These are phyloP conservation scores for Vanessa cardui DNA, from an alignment of 2,888 invertebrate species.

Conservation along the genomic window DNA sequence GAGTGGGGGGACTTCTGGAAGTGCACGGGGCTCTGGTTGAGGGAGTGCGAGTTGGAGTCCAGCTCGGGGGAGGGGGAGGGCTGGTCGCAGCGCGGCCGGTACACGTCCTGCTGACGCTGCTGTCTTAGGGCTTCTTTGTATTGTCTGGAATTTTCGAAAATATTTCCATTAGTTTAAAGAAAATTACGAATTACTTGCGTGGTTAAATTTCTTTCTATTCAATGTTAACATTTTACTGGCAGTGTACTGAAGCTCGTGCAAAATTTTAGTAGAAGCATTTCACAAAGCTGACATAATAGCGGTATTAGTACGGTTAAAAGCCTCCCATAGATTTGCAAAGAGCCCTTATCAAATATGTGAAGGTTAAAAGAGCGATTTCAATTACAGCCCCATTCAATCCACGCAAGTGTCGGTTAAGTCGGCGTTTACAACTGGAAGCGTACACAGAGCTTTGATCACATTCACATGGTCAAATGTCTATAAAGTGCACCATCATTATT, in stretches of 20 bases:
- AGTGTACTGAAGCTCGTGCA: conserved; percentile 15
- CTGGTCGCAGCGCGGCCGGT: conserved; percentile 85
- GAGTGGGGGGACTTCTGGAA: conserved; percentile 74
- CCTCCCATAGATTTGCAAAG: conserved; percentile 2
- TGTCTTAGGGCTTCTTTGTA: conserved; percentile 95
- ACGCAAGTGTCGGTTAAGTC: neutral
- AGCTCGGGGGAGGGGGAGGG: conserved; percentile 82
- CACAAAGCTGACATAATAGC: conserved; percentile 17
- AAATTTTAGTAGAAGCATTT: conserved; percentile 18
- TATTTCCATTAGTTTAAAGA: neutral
- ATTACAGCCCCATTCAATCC: conserved; percentile 14
- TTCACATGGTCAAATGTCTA: conserved; percentile 20
- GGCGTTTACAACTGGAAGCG: conserved; percentile 21
- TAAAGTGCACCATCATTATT: conserved; percentile 12
- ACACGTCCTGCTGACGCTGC: conserved; percentile 92
- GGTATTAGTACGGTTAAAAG: conserved; percentile 19
- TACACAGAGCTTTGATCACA: conserved; percentile 23
- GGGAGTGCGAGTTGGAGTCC: conserved; percentile 79
- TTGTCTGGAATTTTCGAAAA: conserved; percentile 83
- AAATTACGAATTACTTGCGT: neutral
- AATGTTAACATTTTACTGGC: neutral
- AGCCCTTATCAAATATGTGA: conserved; percentile 1
- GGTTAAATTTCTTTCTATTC: neutral
- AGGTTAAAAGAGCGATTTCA: conserved; percentile 15
- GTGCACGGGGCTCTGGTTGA: conserved; percentile 78